A percentile compares a stretch with the other conserved stretches of the same genome.
Conservation (phyloP, 2,113 vertebrate genomes). For the Galeopterus variegatus region DNA sequence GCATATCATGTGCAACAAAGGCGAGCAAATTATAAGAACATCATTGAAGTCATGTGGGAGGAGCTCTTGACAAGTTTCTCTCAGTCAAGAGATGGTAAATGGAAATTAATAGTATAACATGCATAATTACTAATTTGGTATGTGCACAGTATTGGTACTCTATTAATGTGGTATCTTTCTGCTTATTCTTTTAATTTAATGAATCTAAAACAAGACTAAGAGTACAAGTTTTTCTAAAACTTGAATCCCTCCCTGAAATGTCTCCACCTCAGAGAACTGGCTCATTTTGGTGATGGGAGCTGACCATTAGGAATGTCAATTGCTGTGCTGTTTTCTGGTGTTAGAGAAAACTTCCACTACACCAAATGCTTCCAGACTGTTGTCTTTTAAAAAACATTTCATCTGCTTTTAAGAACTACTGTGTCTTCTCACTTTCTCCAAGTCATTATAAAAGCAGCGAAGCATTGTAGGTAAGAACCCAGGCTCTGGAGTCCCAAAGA, state of each 20-base stretch:
- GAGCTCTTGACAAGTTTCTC: conserved; percentile 8
- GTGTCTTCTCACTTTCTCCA: not conserved
- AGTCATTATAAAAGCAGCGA: not conserved
- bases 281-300: not conserved
- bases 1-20: conserved; percentile 44
- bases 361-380: not conserved
- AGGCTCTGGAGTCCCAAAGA: not conserved
- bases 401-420: conserved; percentile 42
- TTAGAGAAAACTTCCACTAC: not conserved
- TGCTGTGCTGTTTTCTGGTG: not conserved
- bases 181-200: conserved; percentile 25
- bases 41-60: not conserved
- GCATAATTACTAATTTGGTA: not conserved
- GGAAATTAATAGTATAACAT: not conserved
- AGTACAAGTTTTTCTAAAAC: not conserved
- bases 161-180: not conserved
- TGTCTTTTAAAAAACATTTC: not conserved
- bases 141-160: not conserved
- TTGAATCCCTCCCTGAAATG: not conserved
- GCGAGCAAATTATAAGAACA: conserved; percentile 25
- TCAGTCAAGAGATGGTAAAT: not conserved
- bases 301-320: no score
- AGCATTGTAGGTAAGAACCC: not conserved
- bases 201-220: conserved; percentile 22
- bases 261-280: not conserved